phyloP scores from a whole-genome alignment of 2,888 invertebrate species.

The Torymus texanus region DNA sequence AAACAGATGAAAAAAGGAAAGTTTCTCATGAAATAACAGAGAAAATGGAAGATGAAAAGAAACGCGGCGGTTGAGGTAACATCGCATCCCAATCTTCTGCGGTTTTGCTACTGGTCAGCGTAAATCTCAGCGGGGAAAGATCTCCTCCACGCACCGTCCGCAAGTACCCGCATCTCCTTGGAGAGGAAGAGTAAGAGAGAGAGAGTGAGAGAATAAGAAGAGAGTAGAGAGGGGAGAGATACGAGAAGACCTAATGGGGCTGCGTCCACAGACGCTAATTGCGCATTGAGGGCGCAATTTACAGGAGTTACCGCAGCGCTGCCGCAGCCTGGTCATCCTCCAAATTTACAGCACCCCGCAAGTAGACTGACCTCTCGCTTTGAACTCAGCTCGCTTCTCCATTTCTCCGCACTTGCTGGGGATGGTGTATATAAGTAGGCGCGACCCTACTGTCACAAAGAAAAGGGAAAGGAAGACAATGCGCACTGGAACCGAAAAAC shows the following conservation, averaged over 20 bases:
- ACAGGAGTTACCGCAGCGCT: conserved; percentile 62
- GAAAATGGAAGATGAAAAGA: background rate
- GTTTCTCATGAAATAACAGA: background rate
- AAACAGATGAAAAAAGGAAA: background rate
- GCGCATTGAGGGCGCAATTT: conserved; percentile 64
- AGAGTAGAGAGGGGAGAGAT: conserved; percentile 1
- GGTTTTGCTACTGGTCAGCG: conserved; percentile 31
- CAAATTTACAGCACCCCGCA: conserved; percentile 56
- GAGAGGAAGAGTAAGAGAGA: background rate
- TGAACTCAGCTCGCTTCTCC: too few relatives aligned
- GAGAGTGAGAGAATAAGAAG: background rate
- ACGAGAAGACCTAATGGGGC: conserved; percentile 44
- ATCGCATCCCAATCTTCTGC: conserved; percentile 5
- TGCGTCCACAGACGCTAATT: conserved; percentile 62
- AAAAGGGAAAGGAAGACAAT: too few relatives aligned
- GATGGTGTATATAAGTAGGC: too few relatives aligned
- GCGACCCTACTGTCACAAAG: too few relatives aligned
- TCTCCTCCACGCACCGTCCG: too few relatives aligned
- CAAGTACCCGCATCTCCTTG: too few relatives aligned
- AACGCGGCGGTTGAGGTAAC: too few relatives aligned
- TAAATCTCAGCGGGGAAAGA: conserved; percentile 37
- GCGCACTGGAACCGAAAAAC: too few relatives aligned
- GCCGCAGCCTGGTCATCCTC: conserved; percentile 52
- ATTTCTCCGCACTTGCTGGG: too few relatives aligned
- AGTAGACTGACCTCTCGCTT: too few relatives aligned